Evolutionary conservation across 1,140 invertebrate species (phyloP).

Genomic region (Rhopalosiphum maidis): DNA sequence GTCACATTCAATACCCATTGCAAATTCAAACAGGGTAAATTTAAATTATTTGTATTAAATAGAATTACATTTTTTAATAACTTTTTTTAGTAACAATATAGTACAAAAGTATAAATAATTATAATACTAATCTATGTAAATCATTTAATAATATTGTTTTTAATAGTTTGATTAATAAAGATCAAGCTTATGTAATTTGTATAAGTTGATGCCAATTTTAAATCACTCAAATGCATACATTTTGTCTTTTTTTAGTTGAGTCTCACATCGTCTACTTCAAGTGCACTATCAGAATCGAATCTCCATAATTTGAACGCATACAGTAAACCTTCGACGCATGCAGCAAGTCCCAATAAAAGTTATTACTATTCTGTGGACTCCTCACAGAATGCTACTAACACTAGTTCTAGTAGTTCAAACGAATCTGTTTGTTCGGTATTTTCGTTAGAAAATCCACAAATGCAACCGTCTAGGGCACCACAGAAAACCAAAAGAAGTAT

Average conservation of each 20-base stretch:
- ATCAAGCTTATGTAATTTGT: background rate
- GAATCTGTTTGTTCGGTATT: slow-evolving; percentile 75
- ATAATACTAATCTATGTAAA: background rate
- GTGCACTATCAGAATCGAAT: slow-evolving; percentile 55
- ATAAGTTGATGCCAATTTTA: background rate
- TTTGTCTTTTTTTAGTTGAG: slow-evolving; percentile 21
- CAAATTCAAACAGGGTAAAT: slow-evolving; percentile 49
- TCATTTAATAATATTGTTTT: background rate
- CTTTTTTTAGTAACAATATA: background rate
- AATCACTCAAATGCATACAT: background rate
- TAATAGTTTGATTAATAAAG: background rate
- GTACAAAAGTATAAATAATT: background rate
- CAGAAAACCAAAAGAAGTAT: slow-evolving; percentile 60
- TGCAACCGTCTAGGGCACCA: slow-evolving; percentile 62
- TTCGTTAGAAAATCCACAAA: slow-evolving; percentile 62
- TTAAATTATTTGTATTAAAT: background rate
- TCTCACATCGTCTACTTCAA: slow-evolving; percentile 40
- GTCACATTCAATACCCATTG: slow-evolving; percentile 37
- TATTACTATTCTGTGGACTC: slow-evolving; percentile 59
- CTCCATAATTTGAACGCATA: slow-evolving; percentile 39
- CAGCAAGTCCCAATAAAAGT: slow-evolving; percentile 54
- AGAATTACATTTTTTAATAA: background rate
- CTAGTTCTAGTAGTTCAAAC: slow-evolving; percentile 73
- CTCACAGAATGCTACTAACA: slow-evolving; percentile 61
- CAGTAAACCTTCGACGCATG: slow-evolving; percentile 22